Evolutionary conservation across 2,797 vertebrate genomes (phyloP).

Genomic region (Notolabrus celidotus): DNA sequence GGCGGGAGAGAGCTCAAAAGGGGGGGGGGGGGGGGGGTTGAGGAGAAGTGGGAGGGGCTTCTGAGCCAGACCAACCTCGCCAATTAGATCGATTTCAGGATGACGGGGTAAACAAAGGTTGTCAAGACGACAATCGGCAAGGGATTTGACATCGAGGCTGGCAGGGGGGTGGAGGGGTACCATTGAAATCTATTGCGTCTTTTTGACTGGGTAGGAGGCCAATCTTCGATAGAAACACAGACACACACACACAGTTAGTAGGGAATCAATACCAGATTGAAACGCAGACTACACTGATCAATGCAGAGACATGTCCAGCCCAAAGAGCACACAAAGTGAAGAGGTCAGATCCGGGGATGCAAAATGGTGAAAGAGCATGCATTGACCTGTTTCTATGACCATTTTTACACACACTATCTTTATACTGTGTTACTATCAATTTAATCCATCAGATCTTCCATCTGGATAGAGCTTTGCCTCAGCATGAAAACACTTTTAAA

Average conservation of each 20-base stretch:
- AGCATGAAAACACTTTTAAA: conserved; percentile 21
- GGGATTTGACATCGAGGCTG: conserved; percentile 27
- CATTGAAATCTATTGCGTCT: conserved; percentile 46
- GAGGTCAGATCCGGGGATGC: conserved; percentile 17
- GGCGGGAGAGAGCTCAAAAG: neutral
- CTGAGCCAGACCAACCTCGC: conserved; percentile 24
- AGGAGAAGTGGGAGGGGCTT: neutral
- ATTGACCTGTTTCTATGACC: neutral
- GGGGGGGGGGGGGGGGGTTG: too few species aligned
- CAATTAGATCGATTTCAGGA: conserved; percentile 76
- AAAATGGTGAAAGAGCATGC: neutral
- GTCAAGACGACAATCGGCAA: conserved; percentile 64
- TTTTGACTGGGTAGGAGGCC: conserved; percentile 45
- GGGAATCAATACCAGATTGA: conserved; percentile 46
- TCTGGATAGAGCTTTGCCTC: conserved; percentile 3
- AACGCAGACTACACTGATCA: conserved; percentile 37
- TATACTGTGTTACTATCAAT: neutral
- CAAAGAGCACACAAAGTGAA: neutral
- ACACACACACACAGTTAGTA: neutral
- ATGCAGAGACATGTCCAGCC: conserved; percentile 26
- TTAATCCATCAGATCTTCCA: conserved; percentile 13
- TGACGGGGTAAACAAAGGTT: conserved; percentile 72
- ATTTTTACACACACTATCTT: too few species aligned
- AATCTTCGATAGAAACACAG: neutral
- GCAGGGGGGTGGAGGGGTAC: neutral